Evolutionary conservation across 2,888 invertebrate genomes (phyloP).

Genomic region (Trissolcus japonicus): DNA sequence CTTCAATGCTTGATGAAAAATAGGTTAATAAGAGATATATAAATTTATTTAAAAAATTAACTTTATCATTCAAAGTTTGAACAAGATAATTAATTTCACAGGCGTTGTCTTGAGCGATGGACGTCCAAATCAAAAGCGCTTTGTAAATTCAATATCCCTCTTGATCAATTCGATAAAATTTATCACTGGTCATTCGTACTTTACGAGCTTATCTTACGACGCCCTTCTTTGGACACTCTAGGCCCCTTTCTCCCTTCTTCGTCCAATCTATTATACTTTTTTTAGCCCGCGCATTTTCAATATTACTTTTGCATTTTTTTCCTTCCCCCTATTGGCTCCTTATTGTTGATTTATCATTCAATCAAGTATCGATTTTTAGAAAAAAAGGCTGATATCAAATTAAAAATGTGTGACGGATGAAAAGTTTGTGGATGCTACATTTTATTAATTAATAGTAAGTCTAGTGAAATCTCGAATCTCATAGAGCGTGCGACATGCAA

Average conservation of each 20-base stretch:
- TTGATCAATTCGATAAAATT: constrained; percentile 40
- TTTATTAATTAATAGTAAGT: background rate
- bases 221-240: constrained; percentile 22
- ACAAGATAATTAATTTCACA: background rate
- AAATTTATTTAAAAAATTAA: background rate
- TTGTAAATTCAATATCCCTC: constrained; percentile 39
- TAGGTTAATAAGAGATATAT: background rate
- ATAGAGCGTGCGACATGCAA: constrained; percentile 1
- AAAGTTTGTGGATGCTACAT: background rate
- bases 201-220: constrained; percentile 46
- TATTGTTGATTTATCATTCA: too few relatives aligned
- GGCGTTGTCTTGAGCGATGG: constrained; percentile 21
- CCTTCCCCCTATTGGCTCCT: too few relatives aligned
- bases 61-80: background rate
- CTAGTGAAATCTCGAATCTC: background rate
- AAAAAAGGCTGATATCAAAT: background rate
- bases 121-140: constrained; percentile 13
- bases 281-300: constrained; percentile 6
- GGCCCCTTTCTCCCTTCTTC: background rate
- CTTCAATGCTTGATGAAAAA: too few relatives aligned
- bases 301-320: constrained; percentile 17
- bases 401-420: background rate
- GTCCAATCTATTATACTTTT: constrained; percentile 8
- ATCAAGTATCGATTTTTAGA: too few relatives aligned
- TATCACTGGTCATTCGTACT: constrained; percentile 43